Evolutionary conservation across 2,888 invertebrate species (phyloP).

Genomic region (Tetranychus truncatus): DNA sequence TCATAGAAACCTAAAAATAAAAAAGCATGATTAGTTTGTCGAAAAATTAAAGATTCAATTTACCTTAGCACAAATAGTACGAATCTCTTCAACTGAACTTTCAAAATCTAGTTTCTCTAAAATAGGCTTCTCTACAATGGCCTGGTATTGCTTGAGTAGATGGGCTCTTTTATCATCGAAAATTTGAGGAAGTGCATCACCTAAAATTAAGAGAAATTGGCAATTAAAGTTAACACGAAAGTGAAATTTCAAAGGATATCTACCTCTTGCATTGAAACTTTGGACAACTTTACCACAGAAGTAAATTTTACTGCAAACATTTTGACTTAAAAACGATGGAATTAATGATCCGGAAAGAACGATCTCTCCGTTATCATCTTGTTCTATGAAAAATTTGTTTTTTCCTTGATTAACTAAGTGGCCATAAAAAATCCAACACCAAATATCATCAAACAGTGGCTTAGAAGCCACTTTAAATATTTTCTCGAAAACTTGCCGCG

Average conservation of each 20-base stretch:
- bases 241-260: background rate
- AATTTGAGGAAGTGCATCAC: background rate
- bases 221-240: background rate
- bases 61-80: background rate
- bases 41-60: background rate
- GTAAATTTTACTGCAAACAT: background rate
- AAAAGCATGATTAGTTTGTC: background rate
- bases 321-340: background rate
- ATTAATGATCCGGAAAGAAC: background rate
- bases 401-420: background rate
- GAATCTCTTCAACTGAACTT: background rate
- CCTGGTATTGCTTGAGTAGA: background rate
- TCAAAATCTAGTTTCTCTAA: background rate
- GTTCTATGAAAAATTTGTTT: background rate
- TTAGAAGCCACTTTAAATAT: background rate
- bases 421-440: background rate
- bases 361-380: background rate
- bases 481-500: background rate
- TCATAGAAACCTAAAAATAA: background rate
- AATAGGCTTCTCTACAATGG: background rate
- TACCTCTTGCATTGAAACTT: background rate
- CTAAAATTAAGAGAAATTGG: background rate
- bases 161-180: background rate
- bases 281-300: background rate
- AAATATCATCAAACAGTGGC: background rate